Base-by-base conservation (phyloP, 2,113 vertebrate species). In the Nothoprocta pentlandii region DNA sequence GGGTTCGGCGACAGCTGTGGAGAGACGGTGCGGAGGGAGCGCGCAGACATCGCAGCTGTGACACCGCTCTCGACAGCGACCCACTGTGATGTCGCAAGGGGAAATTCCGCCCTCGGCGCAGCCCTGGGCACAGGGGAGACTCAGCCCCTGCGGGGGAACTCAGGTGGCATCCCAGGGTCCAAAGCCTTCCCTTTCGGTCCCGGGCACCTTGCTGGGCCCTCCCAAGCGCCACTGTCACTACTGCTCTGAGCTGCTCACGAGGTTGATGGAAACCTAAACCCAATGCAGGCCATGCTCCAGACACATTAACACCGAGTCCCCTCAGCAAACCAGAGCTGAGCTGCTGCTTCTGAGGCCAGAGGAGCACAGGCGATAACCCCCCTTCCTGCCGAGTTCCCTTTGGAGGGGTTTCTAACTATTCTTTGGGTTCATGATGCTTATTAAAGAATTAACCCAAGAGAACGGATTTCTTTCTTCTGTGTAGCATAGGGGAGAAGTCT, bases 281-380 rank as follows among this genome's bases (percentile, higher is more conserved):
- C 1, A 34, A 6, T 6, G 2, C 32, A 36, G 2, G 3, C 23
- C 0, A 0, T 56, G 77, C 20, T 83, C 36, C 36, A 0, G 44
- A 39, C 39, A 23, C 5, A 11, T 14, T 47, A 34, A 51, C 11
- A 4, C n/a, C 5, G 3, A 36, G 34, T 47, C 20, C 69, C 49
- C 68, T n/a, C 68, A 26, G 68, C 16, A 70, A 36, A 20, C 9
- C 6, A 16, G 5, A 4, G 36, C 11, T 58, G 28, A 32, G 54
- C 54, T 17, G 28, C 16, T 1, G 1, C 7, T 0, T 22, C 68
- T 6, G 41, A 84, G 46, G 42, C 7, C 80, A 54, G 30, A n/a
- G 46, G 44, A 42, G 51, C n/a, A 71, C 23, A 4, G 3, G 14
- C 0, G 0, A 10, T 0, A 74, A 22, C 30, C 23, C 64, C 8